Percentiles rank a stretch among this genome's conserved stretches.
Evolutionary conservation across 2,888 invertebrate species (phyloP).

Genomic region (Mimachlamys varia): DNA sequence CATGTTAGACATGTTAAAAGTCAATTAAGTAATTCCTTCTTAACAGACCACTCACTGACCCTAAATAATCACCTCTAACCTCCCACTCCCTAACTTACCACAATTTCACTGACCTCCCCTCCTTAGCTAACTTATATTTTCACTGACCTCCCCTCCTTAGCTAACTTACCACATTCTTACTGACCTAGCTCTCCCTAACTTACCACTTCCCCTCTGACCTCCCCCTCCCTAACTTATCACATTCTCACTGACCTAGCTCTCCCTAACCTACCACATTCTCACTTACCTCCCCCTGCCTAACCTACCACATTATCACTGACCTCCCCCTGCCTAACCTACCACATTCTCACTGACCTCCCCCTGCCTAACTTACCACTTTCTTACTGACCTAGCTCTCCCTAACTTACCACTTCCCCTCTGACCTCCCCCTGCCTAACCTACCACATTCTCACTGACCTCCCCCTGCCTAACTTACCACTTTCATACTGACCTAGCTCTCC

Average conservation of each 20-base stretch:
- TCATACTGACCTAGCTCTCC: no score
- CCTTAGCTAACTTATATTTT: neutral
- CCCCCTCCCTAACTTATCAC: neutral
- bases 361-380: neutral
- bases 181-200: no score
- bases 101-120: neutral
- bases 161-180: no score
- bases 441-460: neutral
- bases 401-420: neutral
- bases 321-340: neutral
- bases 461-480: neutral
- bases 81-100: neutral
- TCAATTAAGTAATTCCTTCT: neutral
- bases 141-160: no score
- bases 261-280: no score
- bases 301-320: neutral
- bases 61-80: no score
- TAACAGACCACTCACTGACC: no score
- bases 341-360: neutral
- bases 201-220: neutral
- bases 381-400: no score
- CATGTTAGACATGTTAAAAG: neutral
- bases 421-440: neutral
- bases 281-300: neutral
- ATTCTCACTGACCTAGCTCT: neutral